A percentile compares a stretch with the other conserved stretches of the same genome.
These are phyloP conservation scores for Lineus longissimus DNA, from an alignment of 1,140 invertebrate species.

Conservation along the genomic window DNA sequence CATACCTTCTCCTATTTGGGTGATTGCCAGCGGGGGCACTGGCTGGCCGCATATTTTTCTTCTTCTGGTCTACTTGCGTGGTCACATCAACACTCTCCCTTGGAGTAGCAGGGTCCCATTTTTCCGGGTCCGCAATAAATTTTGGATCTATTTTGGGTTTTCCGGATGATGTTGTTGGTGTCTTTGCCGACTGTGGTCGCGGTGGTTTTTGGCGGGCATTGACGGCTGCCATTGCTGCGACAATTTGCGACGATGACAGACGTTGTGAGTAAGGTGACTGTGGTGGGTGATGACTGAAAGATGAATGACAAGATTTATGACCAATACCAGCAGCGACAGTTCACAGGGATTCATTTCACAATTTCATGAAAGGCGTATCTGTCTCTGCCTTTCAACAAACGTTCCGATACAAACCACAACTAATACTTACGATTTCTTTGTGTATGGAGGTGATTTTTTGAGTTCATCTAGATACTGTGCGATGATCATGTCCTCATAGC, in stretches of 20 bases:
- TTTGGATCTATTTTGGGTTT: constrained; percentile 51
- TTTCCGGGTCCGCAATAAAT: constrained; percentile 43
- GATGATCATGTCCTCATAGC: constrained; percentile 50
- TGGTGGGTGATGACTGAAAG: constrained; percentile 12
- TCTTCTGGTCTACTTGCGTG: not conserved
- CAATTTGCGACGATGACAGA: constrained; percentile 32
- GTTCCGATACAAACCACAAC: too few relatives aligned
- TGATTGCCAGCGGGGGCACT: constrained; percentile 33
- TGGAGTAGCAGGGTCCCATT: constrained; percentile 49
- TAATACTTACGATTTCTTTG: constrained; percentile 13
- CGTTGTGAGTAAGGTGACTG: constrained; percentile 45
- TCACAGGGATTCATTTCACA: too few relatives aligned
- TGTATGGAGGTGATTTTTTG: constrained; percentile 17
- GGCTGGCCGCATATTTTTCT: constrained; percentile 18
- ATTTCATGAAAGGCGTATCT: too few relatives aligned
- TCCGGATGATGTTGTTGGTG: constrained; percentile 11
- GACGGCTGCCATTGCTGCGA: constrained; percentile 6
- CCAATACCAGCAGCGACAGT: too few relatives aligned
- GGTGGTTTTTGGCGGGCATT: constrained; percentile 33
- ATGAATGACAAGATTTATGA: too few relatives aligned
- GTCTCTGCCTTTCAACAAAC: too few relatives aligned
- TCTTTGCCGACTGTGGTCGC: constrained; percentile 1
- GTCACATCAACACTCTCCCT: constrained; percentile 6
- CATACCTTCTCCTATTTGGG: too few relatives aligned
- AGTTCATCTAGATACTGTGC: constrained; percentile 50